These are phyloP conservation scores for Lymantria dispar DNA, from an alignment of 2,888 invertebrate genomes.

Conservation along the genomic window DNA sequence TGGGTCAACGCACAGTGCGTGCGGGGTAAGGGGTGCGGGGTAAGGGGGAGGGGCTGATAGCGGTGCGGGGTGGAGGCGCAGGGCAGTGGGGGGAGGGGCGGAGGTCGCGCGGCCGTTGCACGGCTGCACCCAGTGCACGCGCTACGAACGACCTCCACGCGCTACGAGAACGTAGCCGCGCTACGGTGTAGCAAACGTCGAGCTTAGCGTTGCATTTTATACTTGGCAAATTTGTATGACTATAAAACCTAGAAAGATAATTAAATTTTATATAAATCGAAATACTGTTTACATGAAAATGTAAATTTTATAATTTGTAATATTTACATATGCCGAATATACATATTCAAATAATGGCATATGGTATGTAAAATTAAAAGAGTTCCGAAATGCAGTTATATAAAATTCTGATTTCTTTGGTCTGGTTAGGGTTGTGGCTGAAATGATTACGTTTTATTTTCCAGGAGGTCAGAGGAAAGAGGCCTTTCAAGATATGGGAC, in stretches of 20 bases:
- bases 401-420: too few species aligned
- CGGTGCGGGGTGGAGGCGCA: constrained; percentile 13
- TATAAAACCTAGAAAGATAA: background rate
- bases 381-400: background rate
- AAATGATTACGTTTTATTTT: constrained; percentile 46
- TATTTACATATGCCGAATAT: background rate
- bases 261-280: too few species aligned
- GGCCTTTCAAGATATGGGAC: constrained; percentile 98
- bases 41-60: constrained; percentile 32
- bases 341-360: constrained; percentile 23
- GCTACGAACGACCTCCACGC: constrained; percentile 57
- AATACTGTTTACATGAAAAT: too few species aligned
- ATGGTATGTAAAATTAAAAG: constrained; percentile 28
- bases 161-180: constrained; percentile 45
- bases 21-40: constrained; percentile 33
- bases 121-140: constrained; percentile 72
- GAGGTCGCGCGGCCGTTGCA: constrained; percentile 67
- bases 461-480: constrained; percentile 96
- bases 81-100: constrained; percentile 23
- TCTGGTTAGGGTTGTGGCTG: background rate
- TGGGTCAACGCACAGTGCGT: constrained; percentile 81
- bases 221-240: too few species aligned
- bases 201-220: constrained; percentile 23
- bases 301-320: background rate
- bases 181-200: constrained; percentile 49